A percentile compares a stretch with the other conserved stretches of the same genome.
phyloP scores from a whole-genome alignment of 2,888 invertebrate genomes.

The Agrotis puta region DNA sequence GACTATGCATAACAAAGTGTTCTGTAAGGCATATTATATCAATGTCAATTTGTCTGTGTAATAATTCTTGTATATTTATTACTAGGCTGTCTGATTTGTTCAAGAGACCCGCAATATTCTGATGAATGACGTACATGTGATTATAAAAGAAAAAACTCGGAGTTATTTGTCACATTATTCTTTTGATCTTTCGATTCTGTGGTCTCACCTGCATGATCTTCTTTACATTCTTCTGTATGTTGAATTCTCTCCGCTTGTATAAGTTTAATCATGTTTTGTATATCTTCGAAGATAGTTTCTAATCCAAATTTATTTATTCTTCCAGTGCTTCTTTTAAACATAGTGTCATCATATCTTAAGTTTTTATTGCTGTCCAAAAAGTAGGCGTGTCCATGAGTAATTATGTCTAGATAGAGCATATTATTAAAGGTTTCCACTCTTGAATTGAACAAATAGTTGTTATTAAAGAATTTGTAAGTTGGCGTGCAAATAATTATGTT shows the following conservation, averaged over 20 bases:
- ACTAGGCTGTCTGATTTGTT: neutral
- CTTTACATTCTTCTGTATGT: neutral
- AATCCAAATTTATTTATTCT: neutral
- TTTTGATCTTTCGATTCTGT: neutral
- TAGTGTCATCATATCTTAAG: neutral
- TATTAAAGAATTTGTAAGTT: neutral
- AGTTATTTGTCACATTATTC: neutral
- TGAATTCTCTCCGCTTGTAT: neutral
- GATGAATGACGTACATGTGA: neutral
- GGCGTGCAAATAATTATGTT: neutral
- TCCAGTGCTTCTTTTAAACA: neutral
- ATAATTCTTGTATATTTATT: neutral
- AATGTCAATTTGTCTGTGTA: neutral
- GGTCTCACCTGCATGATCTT: no score
- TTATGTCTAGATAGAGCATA: neutral
- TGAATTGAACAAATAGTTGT: neutral
- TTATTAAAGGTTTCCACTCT: neutral
- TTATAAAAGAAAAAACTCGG: neutral
- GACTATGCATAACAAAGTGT: neutral
- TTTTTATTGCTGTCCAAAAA: neutral
- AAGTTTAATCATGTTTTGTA: neutral
- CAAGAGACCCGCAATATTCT: no score
- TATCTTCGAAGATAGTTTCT: neutral
- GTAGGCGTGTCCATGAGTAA: neutral
- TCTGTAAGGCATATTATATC: neutral